These are phyloP conservation scores for Steinernema carpocapsae DNA, from an alignment of 2,888 invertebrate genomes.

Conservation along the genomic window DNA sequence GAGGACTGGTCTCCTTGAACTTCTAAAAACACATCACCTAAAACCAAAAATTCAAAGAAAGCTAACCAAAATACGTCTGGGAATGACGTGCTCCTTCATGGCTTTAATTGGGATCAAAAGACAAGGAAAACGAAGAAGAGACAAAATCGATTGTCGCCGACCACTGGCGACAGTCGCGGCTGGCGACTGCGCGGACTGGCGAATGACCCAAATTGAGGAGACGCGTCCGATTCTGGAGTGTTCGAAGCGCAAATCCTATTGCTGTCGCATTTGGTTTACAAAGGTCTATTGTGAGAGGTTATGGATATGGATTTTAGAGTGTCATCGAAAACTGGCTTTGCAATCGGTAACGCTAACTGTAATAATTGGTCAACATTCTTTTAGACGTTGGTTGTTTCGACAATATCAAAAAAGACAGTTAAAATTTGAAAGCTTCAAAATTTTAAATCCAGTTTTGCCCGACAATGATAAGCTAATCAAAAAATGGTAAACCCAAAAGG, in stretches of 20 bases:
- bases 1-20: conserved; percentile 11
- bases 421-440: too few relatives aligned
- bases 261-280: neutral
- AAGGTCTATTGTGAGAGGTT: too few relatives aligned
- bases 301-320: too few relatives aligned
- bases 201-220: conserved; percentile 11
- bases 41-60: neutral
- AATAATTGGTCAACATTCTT: too few relatives aligned
- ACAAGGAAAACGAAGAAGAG: neutral
- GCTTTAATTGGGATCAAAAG: neutral
- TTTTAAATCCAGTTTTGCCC: too few relatives aligned
- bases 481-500: too few relatives aligned
- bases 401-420: too few relatives aligned
- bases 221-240: neutral
- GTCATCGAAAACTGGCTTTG: too few relatives aligned
- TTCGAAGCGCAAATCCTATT: conserved; percentile 10
- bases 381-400: too few relatives aligned
- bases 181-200: neutral
- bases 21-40: neutral
- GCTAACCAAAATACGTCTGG: conserved; percentile 1
- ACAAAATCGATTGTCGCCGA: conserved; percentile 4
- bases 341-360: too few relatives aligned
- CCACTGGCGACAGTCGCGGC: neutral
- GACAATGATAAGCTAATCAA: too few relatives aligned
- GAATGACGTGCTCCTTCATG: neutral